Evolutionary conservation across 1,140 invertebrate genomes (phyloP).

Genomic region (Thalassaphorura encarpata): DNA sequence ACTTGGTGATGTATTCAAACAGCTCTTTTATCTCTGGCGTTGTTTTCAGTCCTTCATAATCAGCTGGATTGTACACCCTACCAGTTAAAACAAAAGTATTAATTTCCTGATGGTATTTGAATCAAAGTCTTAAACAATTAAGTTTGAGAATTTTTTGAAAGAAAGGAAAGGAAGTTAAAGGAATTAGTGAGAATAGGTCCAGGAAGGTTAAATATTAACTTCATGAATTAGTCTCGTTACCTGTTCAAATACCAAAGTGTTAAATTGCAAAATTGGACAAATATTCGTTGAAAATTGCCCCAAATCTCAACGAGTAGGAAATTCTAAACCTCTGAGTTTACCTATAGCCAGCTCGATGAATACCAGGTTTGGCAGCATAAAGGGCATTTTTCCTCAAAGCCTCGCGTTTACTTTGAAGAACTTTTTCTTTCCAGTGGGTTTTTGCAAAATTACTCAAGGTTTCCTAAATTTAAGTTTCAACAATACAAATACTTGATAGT

Average conservation of each 20-base stretch:
- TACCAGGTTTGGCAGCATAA: background rate
- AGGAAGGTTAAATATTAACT: too few relatives aligned
- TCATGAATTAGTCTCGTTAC: too few relatives aligned
- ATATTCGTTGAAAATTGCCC: background rate
- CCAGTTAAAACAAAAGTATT: slow-evolving; percentile 33
- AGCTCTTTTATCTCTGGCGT: slow-evolving; percentile 78
- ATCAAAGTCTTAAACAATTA: slow-evolving; percentile 3
- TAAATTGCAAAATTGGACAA: slow-evolving; percentile 11
- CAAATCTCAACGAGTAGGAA: too few relatives aligned
- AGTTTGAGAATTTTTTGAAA: slow-evolving; percentile 14
- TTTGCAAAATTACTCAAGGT: background rate
- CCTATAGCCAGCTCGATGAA: background rate
- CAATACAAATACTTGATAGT: background rate
- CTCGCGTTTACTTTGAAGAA: background rate
- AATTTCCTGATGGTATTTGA: too few relatives aligned
- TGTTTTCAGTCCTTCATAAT: slow-evolving; percentile 74
- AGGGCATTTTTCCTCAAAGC: background rate
- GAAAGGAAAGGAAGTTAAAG: slow-evolving; percentile 40
- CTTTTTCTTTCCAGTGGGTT: background rate
- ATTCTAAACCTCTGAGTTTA: too few relatives aligned
- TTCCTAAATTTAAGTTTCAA: background rate
- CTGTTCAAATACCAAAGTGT: slow-evolving; percentile 38
- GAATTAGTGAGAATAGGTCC: too few relatives aligned
- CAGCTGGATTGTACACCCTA: slow-evolving; percentile 69
- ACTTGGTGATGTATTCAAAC: slow-evolving; percentile 87